These are phyloP conservation scores for Rynchops niger DNA, from an alignment of 2,113 vertebrate species.

Conservation along the genomic window DNA sequence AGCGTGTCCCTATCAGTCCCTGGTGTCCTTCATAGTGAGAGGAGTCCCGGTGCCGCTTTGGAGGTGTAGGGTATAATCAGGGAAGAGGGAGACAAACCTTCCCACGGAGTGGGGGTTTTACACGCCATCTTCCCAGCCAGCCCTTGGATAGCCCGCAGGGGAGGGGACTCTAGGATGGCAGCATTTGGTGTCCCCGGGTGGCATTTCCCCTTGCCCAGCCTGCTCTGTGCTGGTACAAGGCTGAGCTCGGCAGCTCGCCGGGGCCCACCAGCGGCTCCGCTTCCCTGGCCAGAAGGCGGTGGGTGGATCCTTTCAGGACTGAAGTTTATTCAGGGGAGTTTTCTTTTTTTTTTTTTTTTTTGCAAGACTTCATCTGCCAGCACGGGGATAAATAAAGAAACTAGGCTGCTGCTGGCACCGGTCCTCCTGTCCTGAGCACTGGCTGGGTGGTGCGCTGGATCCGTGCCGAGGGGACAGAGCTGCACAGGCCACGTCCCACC, in stretches of 20 bases:
- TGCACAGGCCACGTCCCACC: background rate
- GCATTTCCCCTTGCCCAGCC: background rate
- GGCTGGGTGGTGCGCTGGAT: background rate
- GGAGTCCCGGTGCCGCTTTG: fast-evolving
- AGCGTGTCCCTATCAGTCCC: fast-evolving
- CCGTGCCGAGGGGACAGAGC: fast-evolving
- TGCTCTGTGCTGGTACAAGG: background rate
- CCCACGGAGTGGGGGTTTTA: fast-evolving
- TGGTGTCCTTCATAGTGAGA: background rate
- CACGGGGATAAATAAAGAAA: background rate
- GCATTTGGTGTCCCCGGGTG: fast-evolving
- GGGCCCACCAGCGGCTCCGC: background rate
- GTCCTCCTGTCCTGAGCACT: background rate
- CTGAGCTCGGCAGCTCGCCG: background rate
- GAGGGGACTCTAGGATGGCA: background rate
- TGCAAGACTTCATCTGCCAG: background rate
- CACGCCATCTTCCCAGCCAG: background rate
- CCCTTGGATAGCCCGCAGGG: background rate
- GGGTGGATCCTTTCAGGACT: slow-evolving; percentile 44
- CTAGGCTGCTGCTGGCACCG: background rate
- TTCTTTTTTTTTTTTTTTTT: background rate
- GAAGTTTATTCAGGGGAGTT: slow-evolving; percentile 8
- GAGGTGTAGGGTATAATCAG: background rate
- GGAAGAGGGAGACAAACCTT: background rate
- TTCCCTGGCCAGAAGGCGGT: slow-evolving; percentile 1